Evolutionary conservation across 2,113 vertebrate genomes (phyloP).

Genomic region (Argyrosomus japonicus): DNA sequence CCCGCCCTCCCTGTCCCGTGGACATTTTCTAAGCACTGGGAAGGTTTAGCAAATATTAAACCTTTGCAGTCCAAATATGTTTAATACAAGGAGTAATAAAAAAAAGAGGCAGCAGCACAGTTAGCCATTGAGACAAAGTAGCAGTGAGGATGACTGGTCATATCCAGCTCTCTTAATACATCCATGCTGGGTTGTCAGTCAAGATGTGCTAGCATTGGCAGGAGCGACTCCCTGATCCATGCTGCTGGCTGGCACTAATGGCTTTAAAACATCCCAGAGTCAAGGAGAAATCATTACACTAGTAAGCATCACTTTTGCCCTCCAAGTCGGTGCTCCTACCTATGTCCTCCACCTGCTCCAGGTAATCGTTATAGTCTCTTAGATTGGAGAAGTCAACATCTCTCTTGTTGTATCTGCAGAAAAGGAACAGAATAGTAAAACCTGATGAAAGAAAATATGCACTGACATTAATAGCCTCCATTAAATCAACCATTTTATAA

Average conservation of each 20-base stretch:
- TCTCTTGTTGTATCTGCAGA: conserved; percentile 96
- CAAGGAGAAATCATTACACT: conserved; percentile 45
- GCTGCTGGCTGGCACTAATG: conserved; percentile 23
- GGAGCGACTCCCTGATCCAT: conserved; percentile 24
- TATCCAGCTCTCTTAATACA: conserved; percentile 23
- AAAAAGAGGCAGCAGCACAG: background rate
- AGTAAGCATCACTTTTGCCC: conserved; percentile 14
- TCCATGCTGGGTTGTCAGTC: conserved; percentile 24
- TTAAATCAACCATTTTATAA: conserved; percentile 78
- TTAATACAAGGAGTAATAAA: background rate
- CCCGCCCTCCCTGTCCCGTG: background rate
- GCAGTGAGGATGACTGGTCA: background rate
- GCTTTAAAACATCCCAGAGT: conserved; percentile 46
- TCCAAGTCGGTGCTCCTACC: conserved; percentile 83
- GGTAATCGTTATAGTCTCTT: conserved; percentile 95
- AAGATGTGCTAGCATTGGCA: conserved; percentile 37
- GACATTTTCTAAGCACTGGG: background rate
- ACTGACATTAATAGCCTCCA: conserved; percentile 69
- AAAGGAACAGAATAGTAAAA: conserved; percentile 67
- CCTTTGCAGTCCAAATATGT: background rate
- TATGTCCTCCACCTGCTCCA: conserved; percentile 96
- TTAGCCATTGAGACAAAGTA: background rate
- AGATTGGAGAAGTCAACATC: conserved; percentile 93
- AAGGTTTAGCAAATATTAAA: background rate
- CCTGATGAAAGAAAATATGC: conserved; percentile 61